Conservation (phyloP, 2,888 invertebrate species). For the Oxystoma pomonae region DNA sequence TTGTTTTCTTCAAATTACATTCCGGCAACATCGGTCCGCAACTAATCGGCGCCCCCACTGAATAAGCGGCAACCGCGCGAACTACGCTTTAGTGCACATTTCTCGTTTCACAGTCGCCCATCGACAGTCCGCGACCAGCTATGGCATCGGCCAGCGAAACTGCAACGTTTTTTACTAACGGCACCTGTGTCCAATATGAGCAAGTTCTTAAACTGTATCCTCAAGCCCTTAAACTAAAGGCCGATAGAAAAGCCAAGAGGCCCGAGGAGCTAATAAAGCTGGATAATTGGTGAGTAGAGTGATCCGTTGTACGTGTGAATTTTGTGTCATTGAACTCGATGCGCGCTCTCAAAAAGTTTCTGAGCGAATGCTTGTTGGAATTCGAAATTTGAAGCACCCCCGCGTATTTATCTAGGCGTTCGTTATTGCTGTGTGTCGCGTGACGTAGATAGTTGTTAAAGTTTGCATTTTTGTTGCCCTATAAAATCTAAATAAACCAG, state of each 20-base stretch:
- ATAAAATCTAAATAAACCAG: too few relatives aligned
- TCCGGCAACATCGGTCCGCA: not conserved
- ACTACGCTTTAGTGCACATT: conserved; percentile 1
- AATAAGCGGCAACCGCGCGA: not conserved
- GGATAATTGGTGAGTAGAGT: conserved; percentile 84
- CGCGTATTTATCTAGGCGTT: conserved; percentile 7
- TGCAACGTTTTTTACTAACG: conserved; percentile 90
- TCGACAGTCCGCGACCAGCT: conserved; percentile 35
- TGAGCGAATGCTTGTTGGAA: conserved; percentile 36
- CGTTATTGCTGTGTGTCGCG: too few relatives aligned
- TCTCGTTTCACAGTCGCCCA: not conserved
- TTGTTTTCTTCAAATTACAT: not conserved
- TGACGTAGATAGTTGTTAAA: too few relatives aligned
- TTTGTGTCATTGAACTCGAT: conserved; percentile 42
- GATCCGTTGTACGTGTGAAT: conserved; percentile 21
- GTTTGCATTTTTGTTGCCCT: too few relatives aligned
- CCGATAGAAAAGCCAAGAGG: conserved; percentile 86
- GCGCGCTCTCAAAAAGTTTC: conserved; percentile 30
- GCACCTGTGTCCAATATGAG: conserved; percentile 81
- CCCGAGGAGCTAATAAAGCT: conserved; percentile 92
- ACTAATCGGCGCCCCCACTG: not conserved
- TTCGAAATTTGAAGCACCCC: conserved; percentile 33
- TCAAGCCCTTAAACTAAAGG: conserved; percentile 85
- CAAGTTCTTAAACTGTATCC: conserved; percentile 88
- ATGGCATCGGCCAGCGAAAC: conserved; percentile 59